Evolutionary conservation across 2,888 invertebrate genomes (phyloP), one percentile per base, ranked within the genome.

Genomic region (Leistus spinibarbis): DNA sequence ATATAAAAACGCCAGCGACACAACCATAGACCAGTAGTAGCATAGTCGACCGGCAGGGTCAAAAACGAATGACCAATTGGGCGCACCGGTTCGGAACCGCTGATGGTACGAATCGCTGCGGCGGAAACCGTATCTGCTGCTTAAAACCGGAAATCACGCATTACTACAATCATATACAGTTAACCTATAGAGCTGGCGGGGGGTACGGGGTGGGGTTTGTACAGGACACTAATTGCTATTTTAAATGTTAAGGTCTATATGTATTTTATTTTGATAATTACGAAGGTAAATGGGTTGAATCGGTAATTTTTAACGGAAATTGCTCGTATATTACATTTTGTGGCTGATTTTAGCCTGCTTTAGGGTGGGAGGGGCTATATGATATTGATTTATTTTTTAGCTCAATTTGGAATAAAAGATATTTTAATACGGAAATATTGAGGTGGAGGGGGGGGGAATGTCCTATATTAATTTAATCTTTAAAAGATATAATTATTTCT

Each of bases 21-120:
- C 97, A 81, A 97, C 95, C 94, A 97, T 95, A 81, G 96, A 96
- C 97, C 97, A 97, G 85, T 97, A 97, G 88, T 97, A 97, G 87
- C 96, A 96, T 78, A 98, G 90, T 69, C 98, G 91, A 78, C 98
- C 98, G 80, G 98, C 97, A 22, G 99, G 99, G 88, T 99, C 99
- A 86, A 99, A 99, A 80, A 99, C 97, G 87, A 98, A 97, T 69
- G 97, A 96, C 93, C 96, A 95, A 84, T 93, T 92, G 77, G 93
- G 91, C 56, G 89, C 87, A 13, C 92, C 91, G 54, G 91, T 87
- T 76, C 93, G 90, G 80, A 92, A 87, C 77, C 91, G 86, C 66
- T 90, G 89, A 82, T 89, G 89, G 83, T 90, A 89, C 77, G 90
- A 89, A 72, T 90, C 90, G 76, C 89, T 86, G 78, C 90, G 86